Evolutionary conservation across 2,797 vertebrate species (phyloP), one percentile per base, ranked within the genome.

Genomic region (Knipowitschia caucasica): DNA sequence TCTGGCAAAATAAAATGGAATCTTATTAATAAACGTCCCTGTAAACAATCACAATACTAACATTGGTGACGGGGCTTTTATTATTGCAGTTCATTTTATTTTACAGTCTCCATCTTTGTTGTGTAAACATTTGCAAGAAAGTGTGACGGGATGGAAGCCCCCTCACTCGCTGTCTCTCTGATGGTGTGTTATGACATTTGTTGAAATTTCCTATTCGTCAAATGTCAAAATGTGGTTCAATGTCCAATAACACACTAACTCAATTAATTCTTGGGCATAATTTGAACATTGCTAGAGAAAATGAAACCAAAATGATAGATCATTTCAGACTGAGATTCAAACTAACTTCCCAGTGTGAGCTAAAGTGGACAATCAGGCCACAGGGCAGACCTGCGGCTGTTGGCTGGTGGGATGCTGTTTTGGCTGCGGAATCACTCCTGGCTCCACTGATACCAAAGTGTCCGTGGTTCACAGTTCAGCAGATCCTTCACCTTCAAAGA

Each of bases 381-480:
- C n/a, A n/a, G n/a, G n/a, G n/a, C n/a, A n/a, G 10, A 26, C 27
- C 30, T 9, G n/a, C 38, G 18, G 6, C 35, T 24, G 34, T 42
- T 1, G 0, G 11, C 15, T 2, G 1, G n/a, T n/a, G 33, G 33
- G 54, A 62, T 46, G 54, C 58, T 49, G 53, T 53, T 70, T 24
- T 15, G 64, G 64, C 61, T 64, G 62, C 70, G 74, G 76, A 31
- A 55, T 30, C 3, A 8, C 46, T 6, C 52, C 53, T 38, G 71
- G 45, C 15, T 20, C 56, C 38, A 31, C 53, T 67, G 75, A 82
- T 77, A 60, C 61, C n/a, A 46, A 26, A 23, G 60, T 38, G 62
- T 51, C 38, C 4, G 0, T 47, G 59, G 69, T 75, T 82, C 70
- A 76, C 75, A 70, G 78, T 58, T 80, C 56, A 63, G 54, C 64